Evolutionary conservation across 1,140 invertebrate species (phyloP), one percentile per base, ranked within the genome.

Genomic region (Adelges cooleyi): DNA sequence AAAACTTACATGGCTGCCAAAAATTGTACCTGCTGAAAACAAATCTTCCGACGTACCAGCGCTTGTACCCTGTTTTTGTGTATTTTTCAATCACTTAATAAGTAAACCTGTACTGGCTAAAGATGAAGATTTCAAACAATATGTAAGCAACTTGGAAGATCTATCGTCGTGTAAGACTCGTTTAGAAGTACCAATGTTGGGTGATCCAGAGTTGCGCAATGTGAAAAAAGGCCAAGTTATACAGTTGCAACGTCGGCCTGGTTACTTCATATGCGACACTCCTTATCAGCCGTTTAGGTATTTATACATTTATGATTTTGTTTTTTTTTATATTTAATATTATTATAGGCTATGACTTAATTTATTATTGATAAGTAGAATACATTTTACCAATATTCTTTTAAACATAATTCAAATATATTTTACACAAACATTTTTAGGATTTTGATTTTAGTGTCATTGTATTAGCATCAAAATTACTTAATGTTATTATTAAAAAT

Each of bases 71-170:
- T 86, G 90, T n/a, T 86, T 84, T 65, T 89, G 89, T 70, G 85
- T 95, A 13, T 94, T 92, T 75, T 99, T 92, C 74, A 92, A 98
- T 72, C 90, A 99, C 74, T 89, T 99, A 59, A 96, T 99, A 69
- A 89, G 81, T 17, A 99, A 98, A 74, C 77, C 90, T 1, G 80
- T 98, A 22, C 76, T 99, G 1, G 92, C 82, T 4, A 97, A 95
- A 75, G 95, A 98, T 74, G 95, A 98, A 71, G 93, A 99, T 77
- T 99, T 98, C 75, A 98, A 98, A 73, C 76, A 90, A 68, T 98
- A 82, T 74, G 84, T 98, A 71, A 89, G 36, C 13, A 6, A 38
- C 13, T 13, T 8, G 36, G 36, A 6, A 13, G 13, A 13, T 8
- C 6, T 38, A 38, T 8, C 6, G 13, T 38, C 13, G 13, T 8